A percentile compares a stretch with the other conserved stretches of the same genome.
Conservation (phyloP, 2,888 invertebrate species). For the Lasioglossum zephyrum region DNA sequence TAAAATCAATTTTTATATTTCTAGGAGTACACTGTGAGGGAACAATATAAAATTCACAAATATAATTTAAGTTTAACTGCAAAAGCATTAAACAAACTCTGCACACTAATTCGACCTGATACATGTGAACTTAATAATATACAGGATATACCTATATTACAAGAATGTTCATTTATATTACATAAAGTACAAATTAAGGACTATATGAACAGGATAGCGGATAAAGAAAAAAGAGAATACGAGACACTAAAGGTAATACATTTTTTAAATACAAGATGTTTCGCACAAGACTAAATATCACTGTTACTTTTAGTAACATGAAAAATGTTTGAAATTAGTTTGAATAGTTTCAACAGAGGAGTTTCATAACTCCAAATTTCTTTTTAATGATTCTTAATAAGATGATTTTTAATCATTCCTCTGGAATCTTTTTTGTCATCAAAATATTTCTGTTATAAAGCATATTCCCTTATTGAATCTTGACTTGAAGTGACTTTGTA, state of each 20-base stretch:
- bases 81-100: conserved; percentile 54
- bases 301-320: neutral
- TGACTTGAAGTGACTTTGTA: too few relatives aligned
- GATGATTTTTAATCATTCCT: too few relatives aligned
- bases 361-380: neutral
- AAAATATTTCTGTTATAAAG: neutral
- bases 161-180: conserved; percentile 79
- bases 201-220: conserved; percentile 76
- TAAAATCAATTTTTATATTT: conserved; percentile 24
- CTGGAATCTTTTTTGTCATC: neutral
- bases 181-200: conserved; percentile 78
- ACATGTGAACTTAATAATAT: neutral
- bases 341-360: neutral
- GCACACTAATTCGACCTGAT: conserved; percentile 43
- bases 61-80: conserved; percentile 75
- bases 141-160: conserved; percentile 74
- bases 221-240: conserved; percentile 76
- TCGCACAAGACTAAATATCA: neutral
- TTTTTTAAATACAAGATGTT: neutral
- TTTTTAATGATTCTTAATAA: neutral
- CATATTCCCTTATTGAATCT: neutral
- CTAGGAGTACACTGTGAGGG: conserved; percentile 67
- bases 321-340: neutral
- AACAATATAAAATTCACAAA: conserved; percentile 45
- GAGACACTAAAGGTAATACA: conserved; percentile 78